These are phyloP conservation scores for Apis cerana DNA, from an alignment of 1,140 invertebrate genomes.

Conservation along the genomic window DNA sequence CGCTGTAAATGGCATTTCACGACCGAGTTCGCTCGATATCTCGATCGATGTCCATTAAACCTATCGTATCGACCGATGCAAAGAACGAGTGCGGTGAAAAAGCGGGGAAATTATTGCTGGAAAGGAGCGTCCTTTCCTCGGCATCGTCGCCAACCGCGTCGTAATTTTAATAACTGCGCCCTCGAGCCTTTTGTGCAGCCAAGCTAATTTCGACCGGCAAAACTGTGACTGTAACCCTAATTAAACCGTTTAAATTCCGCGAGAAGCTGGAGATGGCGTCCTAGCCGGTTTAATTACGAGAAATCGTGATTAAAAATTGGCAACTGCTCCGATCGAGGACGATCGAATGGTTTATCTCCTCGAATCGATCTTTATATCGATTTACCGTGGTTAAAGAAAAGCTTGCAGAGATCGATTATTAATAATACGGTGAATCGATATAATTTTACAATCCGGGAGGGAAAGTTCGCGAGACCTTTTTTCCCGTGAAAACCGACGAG, in stretches of 20 bases:
- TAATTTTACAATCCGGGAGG: not conserved
- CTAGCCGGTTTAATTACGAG: not conserved
- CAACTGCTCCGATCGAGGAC: conserved; percentile 21
- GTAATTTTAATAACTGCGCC: conserved; percentile 42
- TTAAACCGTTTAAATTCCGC: conserved; percentile 42
- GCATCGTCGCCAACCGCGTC: not conserved
- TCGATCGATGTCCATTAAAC: not conserved
- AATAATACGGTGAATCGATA: no score
- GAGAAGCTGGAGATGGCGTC: conserved; percentile 27
- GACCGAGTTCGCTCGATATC: no score
- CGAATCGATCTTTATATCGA: no score
- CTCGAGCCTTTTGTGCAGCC: conserved; percentile 8
- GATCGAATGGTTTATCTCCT: conserved; percentile 30
- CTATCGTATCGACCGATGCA: not conserved
- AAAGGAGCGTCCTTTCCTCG: not conserved
- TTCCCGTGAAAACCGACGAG: not conserved
- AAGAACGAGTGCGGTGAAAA: no score
- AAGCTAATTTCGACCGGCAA: conserved; percentile 36
- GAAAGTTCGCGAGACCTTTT: not conserved
- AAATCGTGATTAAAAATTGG: conserved; percentile 63
- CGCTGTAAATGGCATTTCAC: not conserved
- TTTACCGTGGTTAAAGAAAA: no score
- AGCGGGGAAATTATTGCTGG: no score
- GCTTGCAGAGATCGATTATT: no score
- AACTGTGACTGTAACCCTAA: conserved; percentile 40